Conservation (phyloP, 1,140 invertebrate species). For the Portunus trituberculatus region DNA sequence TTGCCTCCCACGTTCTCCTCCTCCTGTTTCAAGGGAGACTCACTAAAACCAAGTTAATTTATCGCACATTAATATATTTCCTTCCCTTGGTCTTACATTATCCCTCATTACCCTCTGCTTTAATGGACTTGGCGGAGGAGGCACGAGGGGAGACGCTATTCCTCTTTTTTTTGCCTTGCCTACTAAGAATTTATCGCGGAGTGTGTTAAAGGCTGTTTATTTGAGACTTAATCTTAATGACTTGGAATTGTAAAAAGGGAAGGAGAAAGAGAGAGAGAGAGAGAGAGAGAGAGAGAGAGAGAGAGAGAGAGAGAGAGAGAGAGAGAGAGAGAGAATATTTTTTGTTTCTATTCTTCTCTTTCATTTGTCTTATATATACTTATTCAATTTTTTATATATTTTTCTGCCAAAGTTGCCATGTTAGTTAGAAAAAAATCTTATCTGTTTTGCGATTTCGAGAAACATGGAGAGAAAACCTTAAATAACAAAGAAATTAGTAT, state of each 20-base stretch:
- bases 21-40: background rate
- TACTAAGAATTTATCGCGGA: background rate
- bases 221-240: background rate
- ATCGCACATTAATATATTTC: constrained; percentile 10
- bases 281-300: background rate
- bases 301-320: too few species aligned
- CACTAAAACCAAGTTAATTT: constrained; percentile 5
- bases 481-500: too few species aligned
- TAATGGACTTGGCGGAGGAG: background rate
- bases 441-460: too few species aligned
- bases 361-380: too few species aligned
- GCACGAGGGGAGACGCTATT: background rate
- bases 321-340: too few species aligned
- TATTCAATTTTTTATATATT: too few species aligned
- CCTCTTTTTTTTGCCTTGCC: background rate
- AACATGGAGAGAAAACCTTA: too few species aligned
- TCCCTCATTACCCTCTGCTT: background rate
- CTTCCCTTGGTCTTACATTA: background rate
- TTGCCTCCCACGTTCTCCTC: background rate
- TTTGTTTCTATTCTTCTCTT: too few species aligned
- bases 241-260: background rate
- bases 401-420: too few species aligned
- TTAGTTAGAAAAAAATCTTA: too few species aligned
- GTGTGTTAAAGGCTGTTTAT: background rate
- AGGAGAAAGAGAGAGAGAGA: background rate